Percentiles rank a stretch among this genome's conserved stretches.
Evolutionary conservation across 1,140 invertebrate genomes (phyloP).

Genomic region (Phymorhynchus buccinoides): DNA sequence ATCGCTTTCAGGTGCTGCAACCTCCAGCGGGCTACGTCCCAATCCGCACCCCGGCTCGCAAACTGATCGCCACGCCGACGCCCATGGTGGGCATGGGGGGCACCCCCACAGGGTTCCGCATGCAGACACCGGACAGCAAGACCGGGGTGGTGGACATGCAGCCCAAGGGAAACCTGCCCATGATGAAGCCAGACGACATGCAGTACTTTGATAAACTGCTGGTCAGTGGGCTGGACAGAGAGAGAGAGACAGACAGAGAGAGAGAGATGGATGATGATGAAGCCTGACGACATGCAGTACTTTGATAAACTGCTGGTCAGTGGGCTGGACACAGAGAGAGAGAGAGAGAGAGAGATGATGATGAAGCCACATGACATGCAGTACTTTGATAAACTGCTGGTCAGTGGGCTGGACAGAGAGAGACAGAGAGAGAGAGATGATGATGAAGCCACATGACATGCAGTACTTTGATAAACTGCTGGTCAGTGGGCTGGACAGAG

Average conservation of each 20-base stretch:
- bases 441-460: too few relatives aligned
- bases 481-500: too few relatives aligned
- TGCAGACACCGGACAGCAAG: constrained; percentile 81
- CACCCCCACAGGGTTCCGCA: constrained; percentile 95
- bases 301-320: constrained; percentile 94
- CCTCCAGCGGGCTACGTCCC: constrained; percentile 97
- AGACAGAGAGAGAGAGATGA: too few relatives aligned
- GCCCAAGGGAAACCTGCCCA: constrained; percentile 96
- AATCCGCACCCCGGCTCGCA: constrained; percentile 96
- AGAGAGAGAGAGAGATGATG: too few relatives aligned
- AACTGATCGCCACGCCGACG: constrained; percentile 97
- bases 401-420: too few relatives aligned
- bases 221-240: constrained; percentile 64
- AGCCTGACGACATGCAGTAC: constrained; percentile 99
- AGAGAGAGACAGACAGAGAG: too few relatives aligned
- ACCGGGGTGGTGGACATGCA: constrained; percentile 93
- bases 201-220: constrained; percentile 99
- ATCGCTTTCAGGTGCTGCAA: constrained; percentile 78
- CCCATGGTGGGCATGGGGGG: constrained; percentile 84
- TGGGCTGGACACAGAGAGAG: too few relatives aligned
- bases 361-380: too few relatives aligned
- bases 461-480: too few relatives aligned
- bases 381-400: too few relatives aligned
- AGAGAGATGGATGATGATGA: constrained; percentile 84
- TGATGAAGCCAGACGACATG: constrained; percentile 99